phyloP scores from a whole-genome alignment of 2,888 invertebrate genomes.

The Eilema griseolum region DNA sequence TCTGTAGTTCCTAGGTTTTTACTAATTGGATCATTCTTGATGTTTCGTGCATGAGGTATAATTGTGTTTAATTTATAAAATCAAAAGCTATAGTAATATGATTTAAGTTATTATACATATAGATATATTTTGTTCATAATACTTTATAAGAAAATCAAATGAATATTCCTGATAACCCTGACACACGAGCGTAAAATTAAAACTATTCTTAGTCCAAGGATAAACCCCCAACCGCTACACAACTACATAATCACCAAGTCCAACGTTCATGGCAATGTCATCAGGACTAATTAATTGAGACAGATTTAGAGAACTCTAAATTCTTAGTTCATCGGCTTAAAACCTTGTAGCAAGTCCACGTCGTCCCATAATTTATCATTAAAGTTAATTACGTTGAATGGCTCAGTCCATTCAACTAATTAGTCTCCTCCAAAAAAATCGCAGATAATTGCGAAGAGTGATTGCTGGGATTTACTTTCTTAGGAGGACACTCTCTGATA shows the following conservation, averaged over 20 bases:
- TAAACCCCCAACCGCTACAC: neutral
- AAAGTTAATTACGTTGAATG: slow-evolving; percentile 79
- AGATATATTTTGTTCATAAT: too few relatives aligned
- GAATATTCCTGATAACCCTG: neutral
- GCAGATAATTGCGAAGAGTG: slow-evolving; percentile 80
- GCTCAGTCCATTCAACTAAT: slow-evolving; percentile 80
- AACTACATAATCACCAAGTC: neutral
- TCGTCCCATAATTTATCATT: slow-evolving; percentile 75
- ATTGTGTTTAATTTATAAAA: neutral
- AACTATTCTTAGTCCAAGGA: neutral
- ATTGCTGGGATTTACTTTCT: slow-evolving; percentile 79
- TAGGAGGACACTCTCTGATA: slow-evolving; percentile 74
- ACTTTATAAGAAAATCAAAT: neutral
- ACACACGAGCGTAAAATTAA: neutral
- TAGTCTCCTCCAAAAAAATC: slow-evolving; percentile 79
- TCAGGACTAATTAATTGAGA: slow-evolving; percentile 27
- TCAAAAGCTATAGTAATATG: neutral
- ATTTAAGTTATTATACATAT: neutral
- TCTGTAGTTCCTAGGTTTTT: neutral
- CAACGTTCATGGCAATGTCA: neutral
- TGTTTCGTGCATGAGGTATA: neutral
- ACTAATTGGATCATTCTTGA: neutral
- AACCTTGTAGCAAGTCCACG: slow-evolving; percentile 48
- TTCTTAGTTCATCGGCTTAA: slow-evolving; percentile 46
- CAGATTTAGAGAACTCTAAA: slow-evolving; percentile 34